phyloP scores from a whole-genome alignment of 2,888 invertebrate genomes.

The Isoperla grammatica region DNA sequence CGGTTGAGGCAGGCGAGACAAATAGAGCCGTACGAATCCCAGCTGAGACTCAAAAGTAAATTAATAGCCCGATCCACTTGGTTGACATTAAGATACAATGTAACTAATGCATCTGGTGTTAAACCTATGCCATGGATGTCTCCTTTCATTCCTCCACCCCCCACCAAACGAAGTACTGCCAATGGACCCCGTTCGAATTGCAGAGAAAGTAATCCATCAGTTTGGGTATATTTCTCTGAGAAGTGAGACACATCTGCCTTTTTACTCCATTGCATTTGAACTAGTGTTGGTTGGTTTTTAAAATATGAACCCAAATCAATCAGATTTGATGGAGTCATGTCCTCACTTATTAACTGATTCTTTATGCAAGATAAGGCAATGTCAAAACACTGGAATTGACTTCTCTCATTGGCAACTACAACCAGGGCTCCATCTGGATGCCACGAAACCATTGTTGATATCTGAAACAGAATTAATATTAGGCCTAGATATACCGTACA shows the following conservation, averaged over 20 bases:
- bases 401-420: conserved; percentile 62
- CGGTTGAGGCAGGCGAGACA: conserved; percentile 70
- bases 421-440: conserved; percentile 64
- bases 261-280: conserved; percentile 54
- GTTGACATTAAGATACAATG: conserved; percentile 57
- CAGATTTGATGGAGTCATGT: conserved; percentile 54
- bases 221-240: conserved; percentile 44
- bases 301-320: conserved; percentile 62
- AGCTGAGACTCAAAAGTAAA: conserved; percentile 63
- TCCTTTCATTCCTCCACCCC: conserved; percentile 43
- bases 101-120: conserved; percentile 55
- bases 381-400: conserved; percentile 72
- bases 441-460: conserved; percentile 64
- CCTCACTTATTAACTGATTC: conserved; percentile 61
- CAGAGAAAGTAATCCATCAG: conserved; percentile 52
- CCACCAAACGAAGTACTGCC: conserved; percentile 50
- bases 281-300: conserved; percentile 50
- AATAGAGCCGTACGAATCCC: conserved; percentile 69
- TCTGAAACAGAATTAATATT: conserved; percentile 44
- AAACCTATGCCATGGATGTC: conserved; percentile 47
- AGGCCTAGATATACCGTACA: too few species aligned
- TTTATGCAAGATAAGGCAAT: conserved; percentile 61
- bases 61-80: conserved; percentile 65
- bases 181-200: conserved; percentile 59
- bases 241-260: conserved; percentile 46